Base-by-base conservation (phyloP, 2,888 invertebrate genomes). In the Sycophila texana region DNA sequence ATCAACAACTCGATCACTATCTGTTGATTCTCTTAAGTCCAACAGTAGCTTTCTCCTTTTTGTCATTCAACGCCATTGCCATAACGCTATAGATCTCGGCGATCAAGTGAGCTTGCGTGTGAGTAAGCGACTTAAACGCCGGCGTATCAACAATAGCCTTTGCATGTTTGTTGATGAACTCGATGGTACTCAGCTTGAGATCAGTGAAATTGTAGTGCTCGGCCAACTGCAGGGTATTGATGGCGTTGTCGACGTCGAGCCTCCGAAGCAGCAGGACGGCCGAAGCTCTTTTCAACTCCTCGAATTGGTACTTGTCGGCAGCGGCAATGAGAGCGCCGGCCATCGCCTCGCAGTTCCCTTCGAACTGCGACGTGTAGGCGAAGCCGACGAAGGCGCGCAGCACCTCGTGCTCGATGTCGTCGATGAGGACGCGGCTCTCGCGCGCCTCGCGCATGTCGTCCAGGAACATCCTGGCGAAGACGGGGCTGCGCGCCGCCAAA, bases 381-480 rank as follows among this genome's bases (percentile, higher is more conserved):
- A 55, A 77, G 0, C 14, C n/a, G 0, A 77, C 51, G 30, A 77
- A 1, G 12, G 26, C 60, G 18, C 30, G 12, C 16, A 77, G 20
- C 14, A 66, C 55, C 4, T 16, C 22, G 5, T 2, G 26, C 18
- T 49, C 39, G 26, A 72, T n/a, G 60, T 72, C 77, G n/a, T 7
- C 7, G 30, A 77, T 57, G 13, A 4, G 13, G 14, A 77, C 72
- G 16, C 30, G 18, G 66, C 18, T 72, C 18, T 65, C 4, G 1
- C n/a, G 30, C 30, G 47, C 55, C 51, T 77, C 77, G 0, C 22
- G 10, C 77, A 77, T 77, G 2, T 65, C 65, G 60, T 55, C 47
- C 57, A 49, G 39, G 60, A 77, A 77, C 72, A 77, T 72, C 16
- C 14, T 20, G 18, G 65, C 60, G 18, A 77, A 77, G 16, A 77